These are phyloP conservation scores for Bombus superbus DNA, from an alignment of 1,140 invertebrate species.

Conservation along the genomic window DNA sequence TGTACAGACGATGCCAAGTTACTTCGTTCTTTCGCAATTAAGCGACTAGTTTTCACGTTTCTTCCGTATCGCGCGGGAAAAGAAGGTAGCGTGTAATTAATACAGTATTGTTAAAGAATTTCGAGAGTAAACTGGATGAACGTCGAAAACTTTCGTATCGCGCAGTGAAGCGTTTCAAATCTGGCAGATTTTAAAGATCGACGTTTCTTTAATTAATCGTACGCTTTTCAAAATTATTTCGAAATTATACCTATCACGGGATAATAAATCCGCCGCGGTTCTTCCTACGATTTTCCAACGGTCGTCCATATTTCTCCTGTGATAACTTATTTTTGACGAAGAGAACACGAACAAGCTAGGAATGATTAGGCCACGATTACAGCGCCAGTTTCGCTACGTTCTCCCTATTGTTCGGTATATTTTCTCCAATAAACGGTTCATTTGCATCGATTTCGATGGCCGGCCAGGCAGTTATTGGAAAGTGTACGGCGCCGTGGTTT, in stretches of 20 bases:
- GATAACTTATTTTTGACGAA: not conserved
- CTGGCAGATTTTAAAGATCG: too few species aligned
- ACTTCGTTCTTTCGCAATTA: not conserved
- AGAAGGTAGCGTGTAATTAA: not conserved
- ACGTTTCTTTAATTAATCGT: too few species aligned
- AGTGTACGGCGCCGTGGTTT: slow-evolving; percentile 27
- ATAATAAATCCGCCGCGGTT: not conserved
- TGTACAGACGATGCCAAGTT: too few species aligned
- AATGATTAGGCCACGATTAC: not conserved
- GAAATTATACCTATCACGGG: not conserved
- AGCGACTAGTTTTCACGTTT: not conserved
- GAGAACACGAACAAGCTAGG: not conserved
- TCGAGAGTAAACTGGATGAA: not conserved
- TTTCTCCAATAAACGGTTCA: slow-evolving; percentile 48
- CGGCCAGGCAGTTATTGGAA: slow-evolving; percentile 16
- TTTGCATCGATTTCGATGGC: slow-evolving; percentile 44
- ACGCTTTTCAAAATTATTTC: too few species aligned
- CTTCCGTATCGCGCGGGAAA: not conserved
- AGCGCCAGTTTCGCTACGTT: not conserved
- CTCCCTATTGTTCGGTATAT: slow-evolving; percentile 30
- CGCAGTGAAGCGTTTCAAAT: not conserved
- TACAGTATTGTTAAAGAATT: not conserved
- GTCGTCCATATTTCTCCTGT: not conserved
- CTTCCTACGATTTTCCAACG: not conserved
- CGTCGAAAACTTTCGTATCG: not conserved